Conservation (phyloP, 2,797 vertebrate genomes). For the Argya squamiceps region DNA sequence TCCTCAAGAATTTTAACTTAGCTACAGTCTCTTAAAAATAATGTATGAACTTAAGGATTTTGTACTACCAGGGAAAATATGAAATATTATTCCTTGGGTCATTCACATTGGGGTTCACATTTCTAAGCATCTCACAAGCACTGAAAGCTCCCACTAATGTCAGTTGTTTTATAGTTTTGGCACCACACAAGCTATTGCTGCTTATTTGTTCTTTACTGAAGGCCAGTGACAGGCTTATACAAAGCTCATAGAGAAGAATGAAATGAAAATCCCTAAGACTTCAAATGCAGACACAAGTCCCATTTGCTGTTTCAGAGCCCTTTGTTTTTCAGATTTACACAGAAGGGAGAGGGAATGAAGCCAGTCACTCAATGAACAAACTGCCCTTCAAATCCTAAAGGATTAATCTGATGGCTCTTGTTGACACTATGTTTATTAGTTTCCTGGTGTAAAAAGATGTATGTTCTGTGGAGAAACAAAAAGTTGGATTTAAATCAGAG, state of each 20-base stretch:
- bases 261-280: neutral
- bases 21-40: neutral
- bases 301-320: neutral
- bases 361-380: neutral
- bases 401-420: neutral
- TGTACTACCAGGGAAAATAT: neutral
- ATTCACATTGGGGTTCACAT: neutral
- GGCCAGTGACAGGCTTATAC: neutral
- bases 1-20: neutral
- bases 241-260: neutral
- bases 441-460: neutral
- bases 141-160: neutral
- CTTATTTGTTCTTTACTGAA: neutral
- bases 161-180: neutral
- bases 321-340: neutral
- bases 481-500: neutral
- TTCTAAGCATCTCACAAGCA: neutral
- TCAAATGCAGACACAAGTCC: neutral
- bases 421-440: neutral
- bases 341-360: neutral
- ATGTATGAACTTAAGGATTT: neutral
- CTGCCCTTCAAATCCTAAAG: neutral
- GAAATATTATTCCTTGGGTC: neutral
- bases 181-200: neutral
- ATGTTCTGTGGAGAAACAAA: neutral